Conservation (phyloP, 2,888 invertebrate species). For the Eulithis testata region DNA sequence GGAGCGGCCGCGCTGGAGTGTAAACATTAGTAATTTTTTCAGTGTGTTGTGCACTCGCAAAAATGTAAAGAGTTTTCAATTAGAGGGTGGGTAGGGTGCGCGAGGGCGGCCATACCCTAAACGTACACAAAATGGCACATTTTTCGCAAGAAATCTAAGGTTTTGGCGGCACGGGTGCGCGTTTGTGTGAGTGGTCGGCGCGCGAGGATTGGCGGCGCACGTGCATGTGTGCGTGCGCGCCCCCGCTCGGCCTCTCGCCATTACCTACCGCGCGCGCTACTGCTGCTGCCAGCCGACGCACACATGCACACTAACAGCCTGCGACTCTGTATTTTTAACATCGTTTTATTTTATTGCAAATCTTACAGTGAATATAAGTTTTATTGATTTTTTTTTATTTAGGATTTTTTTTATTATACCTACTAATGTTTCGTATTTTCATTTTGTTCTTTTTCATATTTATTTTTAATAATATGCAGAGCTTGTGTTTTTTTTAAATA, state of each 20-base stretch:
- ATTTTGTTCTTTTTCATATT: too few species aligned
- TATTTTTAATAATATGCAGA: too few species aligned
- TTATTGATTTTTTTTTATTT: too few species aligned
- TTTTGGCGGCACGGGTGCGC: conserved; percentile 55
- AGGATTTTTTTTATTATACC: too few species aligned
- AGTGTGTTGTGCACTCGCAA: conserved; percentile 41
- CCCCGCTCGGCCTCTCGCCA: conserved; percentile 71
- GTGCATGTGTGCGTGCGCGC: conserved; percentile 65
- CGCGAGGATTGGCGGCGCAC: conserved; percentile 70
- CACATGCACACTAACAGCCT: conserved; percentile 33
- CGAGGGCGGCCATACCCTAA: conserved; percentile 66
- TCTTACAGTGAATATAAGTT: background rate
- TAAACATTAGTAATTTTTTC: conserved; percentile 68
- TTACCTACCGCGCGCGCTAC: conserved; percentile 48
- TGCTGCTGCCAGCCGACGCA: conserved; percentile 24
- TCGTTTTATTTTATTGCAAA: conserved; percentile 19
- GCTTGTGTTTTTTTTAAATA: too few species aligned
- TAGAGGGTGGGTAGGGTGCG: conserved; percentile 58
- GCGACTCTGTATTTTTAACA: conserved; percentile 25
- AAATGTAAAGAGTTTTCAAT: conserved; percentile 28
- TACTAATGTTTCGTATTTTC: too few species aligned
- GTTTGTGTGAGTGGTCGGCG: conserved; percentile 63
- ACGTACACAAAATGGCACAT: conserved; percentile 69
- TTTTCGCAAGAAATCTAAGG: conserved; percentile 67
- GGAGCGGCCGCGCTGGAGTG: conserved; percentile 47